Evolutionary conservation across 2,888 invertebrate species (phyloP), one percentile per base, ranked within the genome.

Genomic region (Cephus pygmeus): DNA sequence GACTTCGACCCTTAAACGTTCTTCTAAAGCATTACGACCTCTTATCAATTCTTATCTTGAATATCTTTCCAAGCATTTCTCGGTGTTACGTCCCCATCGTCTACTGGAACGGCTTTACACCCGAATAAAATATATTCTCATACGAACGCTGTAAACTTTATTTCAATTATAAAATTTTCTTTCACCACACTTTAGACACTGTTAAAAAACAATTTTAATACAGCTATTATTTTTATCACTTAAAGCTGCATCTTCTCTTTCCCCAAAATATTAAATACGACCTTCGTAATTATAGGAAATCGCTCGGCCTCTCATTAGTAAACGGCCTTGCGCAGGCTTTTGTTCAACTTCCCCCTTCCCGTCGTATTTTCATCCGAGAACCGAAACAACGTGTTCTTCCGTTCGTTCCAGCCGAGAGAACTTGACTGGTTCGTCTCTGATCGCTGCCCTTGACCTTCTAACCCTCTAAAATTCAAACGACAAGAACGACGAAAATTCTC

Each of bases 71-170:
- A 56, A 9, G 9, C 23, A 56, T 56, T 56, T 56, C 1, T 9
- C 15, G 56, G 0, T 0, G 2, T 56, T 56, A 56, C 6, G 9
- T 23, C 6, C 23, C 9, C 9, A 9, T 23, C 23, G 6, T 3
- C 56, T 2, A 9, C 23, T 0, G 0, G 0, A 9, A 23, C 35
- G 6, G 56, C 6, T 23, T 9, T 3, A 2, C 1, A 9, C 9
- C 6, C 56, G 9, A 9, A 15, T 6, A 9, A 15, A 40, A 15
- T 23, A 56, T 23, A 56, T 23, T 56, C 9, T 23, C 23, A 23
- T 2, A 23, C 2, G 2, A 40, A 40, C 6, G 4, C 40, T 23
- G 6, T 40, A 15, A 40, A 40, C 15, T 40, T 40, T 15, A 40
- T 40, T 40, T 40, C 1, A 6, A 23, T 6, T 6, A 23, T 1